Evolutionary conservation across 2,113 vertebrate species (phyloP).

Genomic region (Cygnus buccinator): DNA sequence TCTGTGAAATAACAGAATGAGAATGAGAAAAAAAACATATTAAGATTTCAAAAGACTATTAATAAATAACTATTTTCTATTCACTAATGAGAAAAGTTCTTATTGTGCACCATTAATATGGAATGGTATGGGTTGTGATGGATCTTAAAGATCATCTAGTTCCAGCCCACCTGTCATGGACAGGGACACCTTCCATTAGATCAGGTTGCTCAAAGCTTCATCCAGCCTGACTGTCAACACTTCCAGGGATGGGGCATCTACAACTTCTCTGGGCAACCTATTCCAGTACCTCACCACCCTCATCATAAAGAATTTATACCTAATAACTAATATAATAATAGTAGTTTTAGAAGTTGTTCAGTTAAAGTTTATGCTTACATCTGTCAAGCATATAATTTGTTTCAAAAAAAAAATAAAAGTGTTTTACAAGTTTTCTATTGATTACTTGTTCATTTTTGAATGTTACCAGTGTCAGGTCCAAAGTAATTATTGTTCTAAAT

Average conservation of each 20-base stretch:
- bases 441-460: neutral
- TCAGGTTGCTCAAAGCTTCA: neutral
- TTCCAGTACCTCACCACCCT: neutral
- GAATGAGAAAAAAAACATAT: neutral
- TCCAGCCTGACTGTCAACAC: neutral
- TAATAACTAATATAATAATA: neutral
- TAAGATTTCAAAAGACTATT: neutral
- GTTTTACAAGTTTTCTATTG: neutral
- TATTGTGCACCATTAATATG: neutral
- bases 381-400: neutral
- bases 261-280: neutral
- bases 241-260: neutral
- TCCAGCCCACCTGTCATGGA: neutral
- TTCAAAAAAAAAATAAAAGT: neutral
- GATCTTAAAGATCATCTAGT: neutral
- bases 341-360: neutral
- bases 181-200: neutral
- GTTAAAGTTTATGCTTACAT: neutral
- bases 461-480: neutral
- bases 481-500: conserved; percentile 13
- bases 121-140: neutral
- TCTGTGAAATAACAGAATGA: neutral
- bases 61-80: neutral
- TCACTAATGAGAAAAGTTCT: neutral
- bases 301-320: neutral